These are phyloP conservation scores for Anthopleura xanthogrammica DNA, from an alignment of 92 coral and sea anemone species.

Conservation along the genomic window DNA sequence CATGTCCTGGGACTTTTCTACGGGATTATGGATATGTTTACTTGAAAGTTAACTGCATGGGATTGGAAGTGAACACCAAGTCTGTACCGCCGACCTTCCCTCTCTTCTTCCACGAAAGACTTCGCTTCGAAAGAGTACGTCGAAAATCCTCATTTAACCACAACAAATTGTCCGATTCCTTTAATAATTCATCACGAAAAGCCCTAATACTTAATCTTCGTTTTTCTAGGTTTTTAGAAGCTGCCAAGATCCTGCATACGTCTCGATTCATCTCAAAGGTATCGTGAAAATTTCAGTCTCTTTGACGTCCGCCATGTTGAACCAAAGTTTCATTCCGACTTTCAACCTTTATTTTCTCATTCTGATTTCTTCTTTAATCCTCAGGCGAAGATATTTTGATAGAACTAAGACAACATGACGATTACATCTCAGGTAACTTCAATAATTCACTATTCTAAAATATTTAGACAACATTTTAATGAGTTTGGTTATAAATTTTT, in stretches of 20 bases:
- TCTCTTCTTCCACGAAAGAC: slow-evolving; percentile 91
- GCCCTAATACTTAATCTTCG: background rate
- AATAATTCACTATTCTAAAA: background rate
- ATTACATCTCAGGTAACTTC: slow-evolving; percentile 84
- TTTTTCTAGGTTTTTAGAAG: slow-evolving; percentile 80
- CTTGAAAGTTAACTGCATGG: slow-evolving; percentile 95
- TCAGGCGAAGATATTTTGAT: slow-evolving; percentile 90
- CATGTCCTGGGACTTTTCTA: slow-evolving; percentile 94
- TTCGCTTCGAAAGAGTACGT: slow-evolving; percentile 95
- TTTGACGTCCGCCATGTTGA: slow-evolving; percentile 38
- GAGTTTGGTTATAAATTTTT: background rate
- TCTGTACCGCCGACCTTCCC: slow-evolving; percentile 98
- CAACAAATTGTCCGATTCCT: slow-evolving; percentile 9
- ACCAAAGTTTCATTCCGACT: background rate
- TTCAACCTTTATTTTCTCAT: background rate
- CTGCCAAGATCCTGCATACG: slow-evolving; percentile 99
- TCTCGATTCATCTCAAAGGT: slow-evolving; percentile 96
- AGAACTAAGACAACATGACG: slow-evolving; percentile 93
- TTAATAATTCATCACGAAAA: slow-evolving; percentile 28
- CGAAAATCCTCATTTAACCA: background rate
- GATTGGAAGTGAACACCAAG: slow-evolving; percentile 89
- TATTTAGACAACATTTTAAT: background rate
- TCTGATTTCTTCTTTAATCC: background rate
- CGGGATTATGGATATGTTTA: slow-evolving; percentile 97
- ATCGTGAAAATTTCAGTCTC: background rate